A percentile compares a stretch with the other conserved stretches of the same genome.
Conservation (phyloP, 2,797 vertebrate genomes). For the Cirrhinus mrigala region DNA sequence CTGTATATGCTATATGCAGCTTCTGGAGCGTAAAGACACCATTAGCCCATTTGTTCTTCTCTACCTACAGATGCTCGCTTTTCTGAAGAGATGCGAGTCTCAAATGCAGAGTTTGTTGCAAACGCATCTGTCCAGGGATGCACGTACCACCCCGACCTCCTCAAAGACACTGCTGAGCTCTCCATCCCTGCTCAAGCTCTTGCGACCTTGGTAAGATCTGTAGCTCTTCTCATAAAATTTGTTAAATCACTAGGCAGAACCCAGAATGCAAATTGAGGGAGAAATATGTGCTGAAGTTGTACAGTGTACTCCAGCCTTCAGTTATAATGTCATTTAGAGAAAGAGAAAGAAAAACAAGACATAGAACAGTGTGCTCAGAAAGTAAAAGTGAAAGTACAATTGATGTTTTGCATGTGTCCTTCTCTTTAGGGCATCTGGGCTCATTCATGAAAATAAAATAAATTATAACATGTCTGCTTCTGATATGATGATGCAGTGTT, state of each 20-base stretch:
- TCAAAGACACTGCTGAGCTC: slow-evolving; percentile 73
- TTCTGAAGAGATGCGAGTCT: slow-evolving; percentile 79
- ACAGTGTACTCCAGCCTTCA: neutral
- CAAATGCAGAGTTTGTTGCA: slow-evolving; percentile 80
- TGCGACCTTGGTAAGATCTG: slow-evolving; percentile 76
- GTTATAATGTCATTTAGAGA: neutral
- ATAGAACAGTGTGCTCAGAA: neutral
- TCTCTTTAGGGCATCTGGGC: slow-evolving; percentile 52
- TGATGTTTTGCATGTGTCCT: neutral
- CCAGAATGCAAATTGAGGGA: neutral
- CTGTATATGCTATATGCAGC: neutral
- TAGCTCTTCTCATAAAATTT: neutral
- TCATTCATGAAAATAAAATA: slow-evolving; percentile 56
- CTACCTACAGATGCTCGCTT: slow-evolving; percentile 79
- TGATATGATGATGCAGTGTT: slow-evolving; percentile 77
- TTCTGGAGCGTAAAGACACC: neutral
- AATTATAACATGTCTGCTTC: slow-evolving; percentile 53
- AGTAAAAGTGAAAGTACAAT: neutral
- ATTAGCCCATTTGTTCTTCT: neutral
- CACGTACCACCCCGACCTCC: slow-evolving; percentile 69
- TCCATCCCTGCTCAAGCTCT: slow-evolving; percentile 72
- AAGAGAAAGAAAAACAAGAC: neutral
- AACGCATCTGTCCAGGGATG: slow-evolving; percentile 68
- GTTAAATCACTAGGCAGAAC: neutral
- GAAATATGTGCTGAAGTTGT: neutral